Evolutionary conservation across 2,113 vertebrate genomes (phyloP).

Genomic region (Stegastes partitus): DNA sequence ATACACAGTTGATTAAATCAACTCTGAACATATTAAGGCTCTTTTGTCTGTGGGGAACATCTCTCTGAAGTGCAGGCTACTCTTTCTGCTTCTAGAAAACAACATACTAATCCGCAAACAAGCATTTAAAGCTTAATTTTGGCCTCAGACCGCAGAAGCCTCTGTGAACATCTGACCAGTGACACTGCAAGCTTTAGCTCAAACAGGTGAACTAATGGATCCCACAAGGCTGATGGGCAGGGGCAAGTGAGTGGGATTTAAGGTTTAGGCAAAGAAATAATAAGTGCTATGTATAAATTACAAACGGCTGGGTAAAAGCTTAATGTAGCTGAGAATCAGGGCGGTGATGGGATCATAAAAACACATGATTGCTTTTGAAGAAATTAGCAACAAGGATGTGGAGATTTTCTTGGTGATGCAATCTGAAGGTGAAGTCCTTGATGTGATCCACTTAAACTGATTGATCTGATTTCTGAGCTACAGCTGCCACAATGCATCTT

Average conservation of each 20-base stretch:
- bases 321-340: not conserved
- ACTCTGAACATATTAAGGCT: slow-evolving; percentile 4
- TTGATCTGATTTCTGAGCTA: not conserved
- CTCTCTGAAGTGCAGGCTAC: not conserved
- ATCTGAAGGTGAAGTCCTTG: not conserved
- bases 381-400: not conserved
- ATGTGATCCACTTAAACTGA: not conserved
- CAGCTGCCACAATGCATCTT: not conserved
- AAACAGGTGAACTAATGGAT: not conserved
- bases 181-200: not conserved
- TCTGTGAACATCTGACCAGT: slow-evolving; percentile 6
- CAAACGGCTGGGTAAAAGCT: not conserved
- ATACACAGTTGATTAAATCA: slow-evolving; percentile 12
- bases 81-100: slow-evolving; percentile 17
- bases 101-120: slow-evolving; percentile 27
- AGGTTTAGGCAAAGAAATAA: slow-evolving; percentile 5
- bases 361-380: not conserved
- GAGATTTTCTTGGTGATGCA: not conserved
- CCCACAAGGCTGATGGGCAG: not conserved
- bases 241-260: not conserved
- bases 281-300: not conserved
- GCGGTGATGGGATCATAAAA: not conserved
- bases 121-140: slow-evolving; percentile 24
- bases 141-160: slow-evolving; percentile 1
- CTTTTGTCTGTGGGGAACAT: not conserved